Evolutionary conservation across 2,797 vertebrate genomes (phyloP), one percentile per base, ranked within the genome.

Genomic region (Coregonus sp.): DNA sequence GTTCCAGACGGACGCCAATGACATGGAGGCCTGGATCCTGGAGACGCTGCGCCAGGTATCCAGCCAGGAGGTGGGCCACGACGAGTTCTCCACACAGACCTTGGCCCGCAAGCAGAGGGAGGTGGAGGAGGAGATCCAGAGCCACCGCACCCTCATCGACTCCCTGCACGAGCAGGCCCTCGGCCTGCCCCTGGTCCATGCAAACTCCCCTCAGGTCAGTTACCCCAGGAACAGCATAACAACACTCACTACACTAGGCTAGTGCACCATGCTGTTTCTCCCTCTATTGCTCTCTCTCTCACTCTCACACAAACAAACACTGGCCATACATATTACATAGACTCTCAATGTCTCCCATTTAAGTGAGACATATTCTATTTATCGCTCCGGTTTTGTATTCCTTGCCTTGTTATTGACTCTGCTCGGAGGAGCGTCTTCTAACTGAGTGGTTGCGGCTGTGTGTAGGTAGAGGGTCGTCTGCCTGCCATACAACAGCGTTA

Each of bases 1-100:
- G 85, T 97, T 99, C 89, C 96, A 96, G 85, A 96, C 97, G 0
- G 98, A 98, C 6, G 96, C 97, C 1, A 96, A 93, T 2, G 98
- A 99, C 86, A 95, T 96, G 92, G 97, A 97, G 77, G 96, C 92
- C 3, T 97, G 97, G 97, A 84, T 96, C 74, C 90, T 93, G 84
- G 98, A 98, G 54, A 95, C 96, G 0, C 87, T 96, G 20, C 93
- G 96, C 70, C 94, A 97, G 79, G 96, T 96, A 35, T 96, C 96
- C 72, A 97, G 94, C 89, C 92, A 94, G 0, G 97, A 99, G 75
- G 87, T 97, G 7, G 97, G 97, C 18, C 97, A 96, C 0, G 97
- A 99, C 1, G 96, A 98, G 83, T 97, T 96, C 82, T 99, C 98
- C 31, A 97, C 98, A 0, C 96, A 96, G 79, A 96, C 96, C 12